Conservation (phyloP, 2,113 vertebrate genomes). For the Coreoperca whiteheadi region DNA sequence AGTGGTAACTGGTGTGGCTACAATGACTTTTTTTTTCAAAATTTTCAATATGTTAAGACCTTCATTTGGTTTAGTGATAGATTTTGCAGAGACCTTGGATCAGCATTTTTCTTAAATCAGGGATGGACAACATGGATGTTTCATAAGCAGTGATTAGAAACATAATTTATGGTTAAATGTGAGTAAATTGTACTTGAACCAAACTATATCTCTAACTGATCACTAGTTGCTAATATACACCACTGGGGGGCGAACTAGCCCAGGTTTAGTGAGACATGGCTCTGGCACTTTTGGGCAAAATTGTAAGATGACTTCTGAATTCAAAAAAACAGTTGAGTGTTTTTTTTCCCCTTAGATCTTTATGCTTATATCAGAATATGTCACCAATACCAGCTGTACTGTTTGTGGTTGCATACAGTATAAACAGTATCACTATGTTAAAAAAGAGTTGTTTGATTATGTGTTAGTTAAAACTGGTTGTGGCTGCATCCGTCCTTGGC, state of each 20-base stretch:
- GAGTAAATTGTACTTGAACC: background rate
- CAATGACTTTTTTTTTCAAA: background rate
- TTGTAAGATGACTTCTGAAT: background rate
- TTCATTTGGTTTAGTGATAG: background rate
- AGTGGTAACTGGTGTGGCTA: background rate
- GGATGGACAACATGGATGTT: background rate
- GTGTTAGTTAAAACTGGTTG: background rate
- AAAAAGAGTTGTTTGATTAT: background rate
- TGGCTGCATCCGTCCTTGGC: background rate
- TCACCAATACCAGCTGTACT: background rate
- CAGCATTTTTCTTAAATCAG: background rate
- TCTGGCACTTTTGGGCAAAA: background rate
- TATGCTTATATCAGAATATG: conserved; percentile 1
- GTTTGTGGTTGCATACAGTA: background rate
- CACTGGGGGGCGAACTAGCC: conserved; percentile 54
- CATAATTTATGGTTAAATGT: background rate
- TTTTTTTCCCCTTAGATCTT: background rate
- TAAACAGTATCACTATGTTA: background rate
- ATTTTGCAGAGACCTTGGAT: background rate
- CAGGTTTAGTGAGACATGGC: background rate
- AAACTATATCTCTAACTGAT: background rate
- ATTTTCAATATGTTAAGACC: background rate
- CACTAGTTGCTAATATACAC: background rate
- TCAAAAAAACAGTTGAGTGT: background rate
- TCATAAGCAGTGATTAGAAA: background rate